Conservation (phyloP, 2,888 invertebrate species). For the Drosophila austrosaltans region DNA sequence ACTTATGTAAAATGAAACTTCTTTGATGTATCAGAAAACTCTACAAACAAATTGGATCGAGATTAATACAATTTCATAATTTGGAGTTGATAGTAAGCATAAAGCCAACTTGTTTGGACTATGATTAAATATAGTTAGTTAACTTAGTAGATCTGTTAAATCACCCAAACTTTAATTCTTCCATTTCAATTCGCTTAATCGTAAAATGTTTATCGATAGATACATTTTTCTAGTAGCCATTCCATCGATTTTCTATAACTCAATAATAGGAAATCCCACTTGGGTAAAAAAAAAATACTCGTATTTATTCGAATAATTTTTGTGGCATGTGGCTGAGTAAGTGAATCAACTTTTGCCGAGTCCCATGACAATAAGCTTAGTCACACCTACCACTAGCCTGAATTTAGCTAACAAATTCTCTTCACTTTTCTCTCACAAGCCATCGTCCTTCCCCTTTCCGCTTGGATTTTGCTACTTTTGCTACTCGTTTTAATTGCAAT, state of each 20-base stretch:
- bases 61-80: too few relatives aligned
- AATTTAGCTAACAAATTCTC: slow-evolving; percentile 6
- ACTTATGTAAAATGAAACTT: too few relatives aligned
- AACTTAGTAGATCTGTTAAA: too few relatives aligned
- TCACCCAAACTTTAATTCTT: too few relatives aligned
- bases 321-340: not conserved
- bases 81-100: too few relatives aligned
- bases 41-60: too few relatives aligned
- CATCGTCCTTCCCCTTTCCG: not conserved
- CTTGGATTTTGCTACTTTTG: slow-evolving; percentile 4
- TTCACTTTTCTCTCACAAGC: not conserved
- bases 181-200: too few relatives aligned
- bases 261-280: not conserved
- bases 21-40: too few relatives aligned
- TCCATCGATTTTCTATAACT: not conserved
- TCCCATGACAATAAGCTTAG: slow-evolving; percentile 58
- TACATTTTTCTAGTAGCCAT: not conserved
- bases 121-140: too few relatives aligned
- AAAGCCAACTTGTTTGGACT: too few relatives aligned
- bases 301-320: not conserved
- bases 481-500: slow-evolving; percentile 64
- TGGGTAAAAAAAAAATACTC: not conserved
- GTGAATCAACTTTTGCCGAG: slow-evolving; percentile 9
- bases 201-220: not conserved
- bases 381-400: slow-evolving; percentile 22